Evolutionary conservation across 1,140 invertebrate species (phyloP).

Genomic region (Panagrolaimus sp.): DNA sequence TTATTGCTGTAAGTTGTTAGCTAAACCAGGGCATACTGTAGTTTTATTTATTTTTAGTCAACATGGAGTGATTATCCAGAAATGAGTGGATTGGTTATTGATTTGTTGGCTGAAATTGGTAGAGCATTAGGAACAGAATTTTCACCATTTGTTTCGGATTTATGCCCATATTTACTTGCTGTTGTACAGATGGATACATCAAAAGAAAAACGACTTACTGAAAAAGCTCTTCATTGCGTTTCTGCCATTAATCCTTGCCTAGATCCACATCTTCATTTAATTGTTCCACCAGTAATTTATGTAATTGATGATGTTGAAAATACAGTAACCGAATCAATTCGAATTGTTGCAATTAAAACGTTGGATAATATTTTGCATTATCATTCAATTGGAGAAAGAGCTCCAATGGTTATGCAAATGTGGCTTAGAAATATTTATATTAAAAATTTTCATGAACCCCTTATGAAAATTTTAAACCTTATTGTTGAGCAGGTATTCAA

Average conservation of each 20-base stretch:
- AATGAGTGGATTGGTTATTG: constrained; percentile 67
- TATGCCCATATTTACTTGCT: constrained; percentile 86
- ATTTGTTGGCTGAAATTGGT: constrained; percentile 86
- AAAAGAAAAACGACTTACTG: constrained; percentile 75
- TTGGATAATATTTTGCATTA: constrained; percentile 30
- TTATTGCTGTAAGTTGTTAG: constrained; percentile 71
- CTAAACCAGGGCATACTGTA: background rate
- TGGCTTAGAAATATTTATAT: constrained; percentile 47
- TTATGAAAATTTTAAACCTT: constrained; percentile 41
- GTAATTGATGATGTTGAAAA: constrained; percentile 39
- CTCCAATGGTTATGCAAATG: constrained; percentile 46
- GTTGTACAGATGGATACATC: constrained; percentile 84
- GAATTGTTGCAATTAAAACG: constrained; percentile 46
- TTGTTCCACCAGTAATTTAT: constrained; percentile 79
- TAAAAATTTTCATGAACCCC: constrained; percentile 32
- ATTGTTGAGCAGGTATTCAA: constrained; percentile 41
- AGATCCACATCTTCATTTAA: constrained; percentile 88
- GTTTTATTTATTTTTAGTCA: constrained; percentile 31
- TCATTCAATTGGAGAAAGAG: constrained; percentile 37
- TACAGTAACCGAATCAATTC: constrained; percentile 22
- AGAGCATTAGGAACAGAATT: constrained; percentile 90
- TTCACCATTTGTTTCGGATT: constrained; percentile 82
- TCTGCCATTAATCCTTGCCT: constrained; percentile 77
- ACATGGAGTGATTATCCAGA: constrained; percentile 60
- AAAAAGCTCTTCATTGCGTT: constrained; percentile 39